A percentile compares a stretch with the other conserved stretches of the same genome.
phyloP scores from a whole-genome alignment of 2,113 vertebrate species.

The Laticauda laticaudata region DNA sequence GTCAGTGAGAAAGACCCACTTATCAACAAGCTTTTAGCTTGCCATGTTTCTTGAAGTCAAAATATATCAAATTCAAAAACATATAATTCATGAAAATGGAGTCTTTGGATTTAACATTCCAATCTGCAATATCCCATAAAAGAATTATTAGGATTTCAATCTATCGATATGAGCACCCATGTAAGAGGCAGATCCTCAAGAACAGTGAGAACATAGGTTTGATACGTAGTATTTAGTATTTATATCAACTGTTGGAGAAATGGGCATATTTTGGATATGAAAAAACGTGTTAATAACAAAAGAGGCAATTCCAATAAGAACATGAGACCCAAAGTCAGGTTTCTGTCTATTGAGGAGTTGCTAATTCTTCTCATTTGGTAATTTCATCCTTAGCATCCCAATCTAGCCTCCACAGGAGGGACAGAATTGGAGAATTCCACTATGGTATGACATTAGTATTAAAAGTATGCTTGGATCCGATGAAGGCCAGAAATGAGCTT shows the following conservation, averaged over 20 bases:
- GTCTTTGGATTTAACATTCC: background rate
- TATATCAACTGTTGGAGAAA: background rate
- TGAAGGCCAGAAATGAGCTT: too few species aligned
- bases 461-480: background rate
- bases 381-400: background rate
- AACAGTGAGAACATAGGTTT: background rate
- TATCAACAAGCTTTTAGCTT: background rate
- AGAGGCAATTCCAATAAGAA: background rate
- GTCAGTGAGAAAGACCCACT: background rate
- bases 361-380: background rate
- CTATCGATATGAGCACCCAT: background rate
- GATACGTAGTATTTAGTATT: background rate
- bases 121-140: background rate
- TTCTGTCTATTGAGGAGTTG: background rate
- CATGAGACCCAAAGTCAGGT: background rate
- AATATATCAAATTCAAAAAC: background rate
- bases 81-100: background rate
- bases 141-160: background rate
- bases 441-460: background rate
- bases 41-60: background rate
- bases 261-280: background rate
- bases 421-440: background rate
- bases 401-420: background rate
- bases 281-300: background rate
- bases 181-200: background rate